Percentiles rank a stretch among this genome's conserved stretches.
Evolutionary conservation across 2,113 vertebrate genomes (phyloP).

Genomic region (Vulpes ferrilata): DNA sequence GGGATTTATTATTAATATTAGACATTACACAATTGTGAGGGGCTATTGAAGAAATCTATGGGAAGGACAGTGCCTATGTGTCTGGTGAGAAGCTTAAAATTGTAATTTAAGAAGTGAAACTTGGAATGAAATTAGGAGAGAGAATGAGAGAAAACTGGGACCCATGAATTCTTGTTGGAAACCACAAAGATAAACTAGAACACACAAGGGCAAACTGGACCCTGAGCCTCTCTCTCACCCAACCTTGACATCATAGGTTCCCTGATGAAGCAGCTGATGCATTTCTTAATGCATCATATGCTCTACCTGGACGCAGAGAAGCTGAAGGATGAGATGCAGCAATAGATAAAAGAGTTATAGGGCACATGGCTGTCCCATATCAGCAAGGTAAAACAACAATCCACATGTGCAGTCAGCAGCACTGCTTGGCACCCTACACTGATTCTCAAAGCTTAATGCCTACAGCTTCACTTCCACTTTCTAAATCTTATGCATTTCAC

Average conservation of each 20-base stretch:
- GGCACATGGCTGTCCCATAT: no score
- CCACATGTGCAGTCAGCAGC: no score
- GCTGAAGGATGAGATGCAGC: background rate
- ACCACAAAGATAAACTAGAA: background rate
- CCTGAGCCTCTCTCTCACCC: background rate
- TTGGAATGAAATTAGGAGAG: background rate
- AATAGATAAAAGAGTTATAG: background rate
- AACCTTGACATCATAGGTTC: fast-evolving
- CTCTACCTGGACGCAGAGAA: background rate
- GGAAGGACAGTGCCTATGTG: background rate
- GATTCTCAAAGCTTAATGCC: background rate
- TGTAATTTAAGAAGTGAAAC: background rate
- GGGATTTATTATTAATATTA: background rate
- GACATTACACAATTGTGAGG: background rate
- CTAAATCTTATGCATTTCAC: background rate
- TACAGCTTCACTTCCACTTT: background rate
- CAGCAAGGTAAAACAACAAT: background rate
- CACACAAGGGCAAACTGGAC: background rate
- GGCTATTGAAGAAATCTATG: background rate
- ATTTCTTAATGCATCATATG: fast-evolving
- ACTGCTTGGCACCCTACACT: background rate
- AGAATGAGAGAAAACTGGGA: background rate
- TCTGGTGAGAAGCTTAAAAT: background rate
- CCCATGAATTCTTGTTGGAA: background rate
- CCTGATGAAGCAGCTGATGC: background rate